A percentile compares a stretch with the other conserved stretches of the same genome.
Conservation (phyloP, 2,888 invertebrate genomes). For the Spicauda simplicius region DNA sequence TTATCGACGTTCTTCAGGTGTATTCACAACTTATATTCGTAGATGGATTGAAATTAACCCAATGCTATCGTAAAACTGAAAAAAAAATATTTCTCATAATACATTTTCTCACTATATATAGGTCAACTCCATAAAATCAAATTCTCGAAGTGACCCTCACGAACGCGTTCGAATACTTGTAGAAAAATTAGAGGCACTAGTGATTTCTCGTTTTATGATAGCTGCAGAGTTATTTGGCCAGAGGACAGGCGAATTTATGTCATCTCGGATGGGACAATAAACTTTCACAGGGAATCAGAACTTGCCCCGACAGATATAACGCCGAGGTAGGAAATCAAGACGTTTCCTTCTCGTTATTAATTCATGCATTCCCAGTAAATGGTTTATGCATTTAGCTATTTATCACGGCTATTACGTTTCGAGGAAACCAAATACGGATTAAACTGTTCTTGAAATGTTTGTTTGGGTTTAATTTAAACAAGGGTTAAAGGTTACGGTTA, state of each 20-base stretch:
- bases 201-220: slow-evolving; percentile 69
- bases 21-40: too few species aligned
- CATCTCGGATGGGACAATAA: slow-evolving; percentile 58
- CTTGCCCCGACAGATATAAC: slow-evolving; percentile 48
- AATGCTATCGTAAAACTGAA: too few species aligned
- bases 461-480: slow-evolving; percentile 22
- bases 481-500: not conserved
- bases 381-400: slow-evolving; percentile 37
- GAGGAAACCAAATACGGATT: slow-evolving; percentile 35
- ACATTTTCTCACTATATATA: not conserved
- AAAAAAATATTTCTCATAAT: too few species aligned
- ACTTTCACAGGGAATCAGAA: slow-evolving; percentile 51
- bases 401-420: slow-evolving; percentile 36
- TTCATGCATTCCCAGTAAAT: slow-evolving; percentile 37
- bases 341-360: slow-evolving; percentile 37
- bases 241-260: slow-evolving; percentile 59
- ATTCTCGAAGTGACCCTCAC: slow-evolving; percentile 3
- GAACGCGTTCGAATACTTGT: slow-evolving; percentile 18
- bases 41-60: too few species aligned
- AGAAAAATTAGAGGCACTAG: slow-evolving; percentile 50
- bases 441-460: slow-evolving; percentile 33
- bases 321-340: slow-evolving; percentile 43
- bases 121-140: slow-evolving; percentile 1
- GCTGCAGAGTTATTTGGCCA: slow-evolving; percentile 59
- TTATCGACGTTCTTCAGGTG: too few species aligned